Base-by-base conservation (phyloP, 2,888 invertebrate genomes). In the Notodonta dromedarius region DNA sequence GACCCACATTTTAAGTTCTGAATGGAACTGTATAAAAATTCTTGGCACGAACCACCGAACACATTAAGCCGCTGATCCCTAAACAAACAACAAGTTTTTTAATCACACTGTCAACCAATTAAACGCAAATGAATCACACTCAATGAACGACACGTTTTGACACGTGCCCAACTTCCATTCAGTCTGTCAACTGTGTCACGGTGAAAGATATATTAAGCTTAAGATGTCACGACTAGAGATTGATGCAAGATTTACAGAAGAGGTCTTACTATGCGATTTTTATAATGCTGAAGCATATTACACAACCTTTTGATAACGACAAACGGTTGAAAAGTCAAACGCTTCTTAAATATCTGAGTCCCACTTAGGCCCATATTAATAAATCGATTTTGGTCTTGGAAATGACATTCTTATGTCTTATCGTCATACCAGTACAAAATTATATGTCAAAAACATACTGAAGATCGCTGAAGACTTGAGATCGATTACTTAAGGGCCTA, bases 141-240 rank as follows among this genome's bases (percentile, higher is more conserved):
- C 53, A 53, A 16, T 9, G 9, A 39, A 16, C 32, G 42, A 42
- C 46, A 46, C 39, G 14, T 62, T 58, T 48, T 60, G 62, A 65
- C 60, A 58, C n/a, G 48, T 16, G 53, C 48, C 48, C 14, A 53
- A 56, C 39, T 42, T 58, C 35, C 54, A 50, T 57, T 56, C 46
- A 63, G 24, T 46, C 56, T 63, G 60, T 69, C 73, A 72, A 74
- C 60, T 68, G 60, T 63, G 52, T 53, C 67, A 70, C 66, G 65
- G 61, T 70, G 70, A 59, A 24, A 67, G 60, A 61, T 67, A 66
- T 70, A 70, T 68, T 59, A 71, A 74, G 67, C 63, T 68, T 68
- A 69, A 24, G 11, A 0, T 16, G 60, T 39, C 40, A 55, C 2
- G 14, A 2, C n/a, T 39, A 11, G n/a, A 3, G 40, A 12, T 13